These are phyloP conservation scores for Blastomussa wellsi DNA, from an alignment of 92 coral and sea anemone species.

Conservation along the genomic window DNA sequence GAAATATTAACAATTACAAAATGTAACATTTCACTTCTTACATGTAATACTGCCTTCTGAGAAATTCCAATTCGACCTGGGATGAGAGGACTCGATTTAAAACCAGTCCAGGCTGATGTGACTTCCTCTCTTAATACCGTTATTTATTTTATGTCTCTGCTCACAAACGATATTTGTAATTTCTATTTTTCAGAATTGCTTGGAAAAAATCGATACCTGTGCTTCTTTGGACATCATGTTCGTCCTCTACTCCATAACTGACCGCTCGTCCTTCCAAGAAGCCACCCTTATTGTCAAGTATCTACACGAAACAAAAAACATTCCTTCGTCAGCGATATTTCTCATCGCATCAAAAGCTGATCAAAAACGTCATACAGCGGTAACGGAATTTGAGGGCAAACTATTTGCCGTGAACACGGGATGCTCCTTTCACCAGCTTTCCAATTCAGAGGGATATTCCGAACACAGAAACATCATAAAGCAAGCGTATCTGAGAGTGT, in stretches of 20 bases:
- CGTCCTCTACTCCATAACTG: conserved; percentile 89
- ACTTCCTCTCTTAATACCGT: too few species aligned
- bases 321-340: conserved; percentile 63
- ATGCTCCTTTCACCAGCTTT: conserved; percentile 80
- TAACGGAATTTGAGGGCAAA: conserved; percentile 87
- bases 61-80: too few species aligned
- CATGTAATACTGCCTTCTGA: too few species aligned
- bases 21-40: too few species aligned
- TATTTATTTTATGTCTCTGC: too few species aligned
- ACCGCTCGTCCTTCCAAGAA: conserved; percentile 85
- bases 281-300: conserved; percentile 80
- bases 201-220: conserved; percentile 81
- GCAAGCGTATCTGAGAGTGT: conserved; percentile 51
- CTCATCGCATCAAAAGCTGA: conserved; percentile 91
- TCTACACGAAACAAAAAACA: conserved; percentile 74
- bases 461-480: conserved; percentile 75
- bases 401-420: conserved; percentile 90
- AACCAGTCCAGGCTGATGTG: too few species aligned
- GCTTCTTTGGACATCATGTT: conserved; percentile 72
- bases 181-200: conserved; percentile 69
- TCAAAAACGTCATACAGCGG: conserved; percentile 75
- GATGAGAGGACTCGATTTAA: too few species aligned
- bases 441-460: conserved; percentile 73
- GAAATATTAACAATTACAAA: too few species aligned
- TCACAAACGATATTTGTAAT: background rate